Base-by-base conservation (phyloP, 2,113 vertebrate genomes). In the Peromyscus polionotus region DNA sequence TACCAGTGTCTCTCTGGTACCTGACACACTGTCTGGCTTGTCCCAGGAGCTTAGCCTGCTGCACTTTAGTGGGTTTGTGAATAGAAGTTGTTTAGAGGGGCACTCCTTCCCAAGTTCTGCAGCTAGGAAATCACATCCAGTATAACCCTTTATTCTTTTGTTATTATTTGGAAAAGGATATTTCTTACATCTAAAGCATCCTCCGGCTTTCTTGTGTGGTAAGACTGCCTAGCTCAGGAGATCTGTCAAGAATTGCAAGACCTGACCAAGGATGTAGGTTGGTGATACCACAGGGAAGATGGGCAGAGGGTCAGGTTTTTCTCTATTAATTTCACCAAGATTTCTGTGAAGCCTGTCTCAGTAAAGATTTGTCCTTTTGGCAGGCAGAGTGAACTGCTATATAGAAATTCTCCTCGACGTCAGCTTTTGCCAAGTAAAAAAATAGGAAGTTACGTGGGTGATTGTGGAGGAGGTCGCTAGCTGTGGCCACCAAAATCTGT, bases 381-480 rank as follows among this genome's bases (percentile, higher is more conserved):
- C 77, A 97, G 83, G 68, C 94, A 79, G 72, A 75, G 3, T 39
- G 65, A n/a, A 80, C 61, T 94, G 67, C 68, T 68, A 0, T 95
- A 80, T 79, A 97, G 93, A 97, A 97, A 93, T 94, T 90, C 36
- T 96, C 80, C 42, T 51, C 93, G 63, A 94, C 87, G 83, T 95
- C 80, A 95, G 94, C 33, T 89, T 95, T 96, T 94, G 94, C 86
- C 87, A 96, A 96, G 57, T 96, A 80, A 70, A 95, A 97, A 97
- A 97, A 96, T 90, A 97, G 91, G 94, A 97, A 95, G 63, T 91
- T 96, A 57, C 19, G 91, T 97, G 96, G 96, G 91, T 91, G 93
- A 91, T 7, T 93, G 95, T 97, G 91, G 97, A 86, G 48, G 94
- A 95, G 93, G 93, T 31, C 63, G 48, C 73, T 93, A 96, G 79